These are phyloP conservation scores for Anarrhichthys ocellatus DNA, from an alignment of 2,113 vertebrate genomes.

Conservation along the genomic window DNA sequence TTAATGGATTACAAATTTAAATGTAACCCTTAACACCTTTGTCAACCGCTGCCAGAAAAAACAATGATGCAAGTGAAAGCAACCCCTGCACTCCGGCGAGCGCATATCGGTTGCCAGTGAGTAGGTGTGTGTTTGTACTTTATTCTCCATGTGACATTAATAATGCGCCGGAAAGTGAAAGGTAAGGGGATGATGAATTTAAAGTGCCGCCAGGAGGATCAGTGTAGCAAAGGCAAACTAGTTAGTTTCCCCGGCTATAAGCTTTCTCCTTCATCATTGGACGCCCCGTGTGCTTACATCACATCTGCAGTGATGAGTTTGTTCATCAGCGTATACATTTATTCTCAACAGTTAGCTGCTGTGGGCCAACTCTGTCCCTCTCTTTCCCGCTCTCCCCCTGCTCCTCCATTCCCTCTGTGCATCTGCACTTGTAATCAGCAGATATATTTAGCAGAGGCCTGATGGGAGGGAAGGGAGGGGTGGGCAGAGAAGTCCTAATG, in stretches of 20 bases:
- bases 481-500: slow-evolving; percentile 83
- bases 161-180: slow-evolving; percentile 73
- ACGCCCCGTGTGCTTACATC: slow-evolving; percentile 65
- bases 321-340: slow-evolving; percentile 63
- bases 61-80: slow-evolving; percentile 70
- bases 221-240: slow-evolving; percentile 61
- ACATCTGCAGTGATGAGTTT: slow-evolving; percentile 54
- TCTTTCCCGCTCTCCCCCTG: slow-evolving; percentile 38
- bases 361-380: slow-evolving; percentile 53
- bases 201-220: slow-evolving; percentile 66
- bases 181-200: slow-evolving; percentile 74
- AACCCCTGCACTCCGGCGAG: slow-evolving; percentile 46
- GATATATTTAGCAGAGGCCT: slow-evolving; percentile 89
- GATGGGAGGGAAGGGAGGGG: slow-evolving; percentile 80
- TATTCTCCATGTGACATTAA: slow-evolving; percentile 77
- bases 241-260: slow-evolving; percentile 53
- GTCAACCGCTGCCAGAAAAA: slow-evolving; percentile 46
- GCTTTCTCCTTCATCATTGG: slow-evolving; percentile 64
- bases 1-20: slow-evolving; percentile 62
- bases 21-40: slow-evolving; percentile 53
- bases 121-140: slow-evolving; percentile 63
- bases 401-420: slow-evolving; percentile 70
- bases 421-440: slow-evolving; percentile 82
- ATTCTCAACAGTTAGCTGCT: slow-evolving; percentile 68
- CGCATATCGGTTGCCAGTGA: slow-evolving; percentile 44